A percentile compares a stretch with the other conserved stretches of the same genome.
Evolutionary conservation across 2,113 vertebrate species (phyloP).

Genomic region (Myocastor coypus): DNA sequence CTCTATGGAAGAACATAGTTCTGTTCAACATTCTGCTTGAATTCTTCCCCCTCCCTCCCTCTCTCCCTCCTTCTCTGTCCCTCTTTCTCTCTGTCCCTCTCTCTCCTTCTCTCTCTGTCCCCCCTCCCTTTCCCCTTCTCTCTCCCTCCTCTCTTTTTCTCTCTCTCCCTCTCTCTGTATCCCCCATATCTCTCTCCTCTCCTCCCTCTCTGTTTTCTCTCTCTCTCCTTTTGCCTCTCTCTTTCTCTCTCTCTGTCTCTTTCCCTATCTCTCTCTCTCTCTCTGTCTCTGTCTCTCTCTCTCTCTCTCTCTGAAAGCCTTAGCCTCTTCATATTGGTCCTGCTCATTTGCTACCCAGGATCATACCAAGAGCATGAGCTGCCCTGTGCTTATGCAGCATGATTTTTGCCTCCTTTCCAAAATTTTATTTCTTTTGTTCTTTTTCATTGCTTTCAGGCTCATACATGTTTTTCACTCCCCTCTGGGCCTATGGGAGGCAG

Average conservation of each 20-base stretch:
- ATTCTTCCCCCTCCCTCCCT: neutral
- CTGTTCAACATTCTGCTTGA: neutral
- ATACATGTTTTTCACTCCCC: neutral
- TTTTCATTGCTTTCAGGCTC: neutral
- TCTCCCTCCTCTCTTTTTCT: no score
- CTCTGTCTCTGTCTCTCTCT: no score
- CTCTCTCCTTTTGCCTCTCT: no score
- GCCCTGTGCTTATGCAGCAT: no score
- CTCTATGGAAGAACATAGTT: conserved; percentile 6
- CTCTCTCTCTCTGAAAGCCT: neutral
- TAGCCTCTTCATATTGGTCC: neutral
- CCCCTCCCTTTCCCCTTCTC: no score
- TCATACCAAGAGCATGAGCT: neutral
- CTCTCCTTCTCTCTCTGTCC: no score
- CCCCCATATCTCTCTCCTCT: no score
- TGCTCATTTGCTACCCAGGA: neutral
- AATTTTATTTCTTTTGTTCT: neutral
- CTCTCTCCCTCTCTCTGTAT: no score
- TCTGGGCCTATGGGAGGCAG: neutral
- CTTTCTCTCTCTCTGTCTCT: no score
- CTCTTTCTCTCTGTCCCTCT: neutral
- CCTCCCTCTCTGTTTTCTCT: no score
- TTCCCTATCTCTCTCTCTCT: no score
- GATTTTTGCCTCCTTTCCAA: neutral
- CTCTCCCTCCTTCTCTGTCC: no score